Conservation (phyloP, 2,113 vertebrate genomes). For the Amphilophus citrinellus region DNA sequence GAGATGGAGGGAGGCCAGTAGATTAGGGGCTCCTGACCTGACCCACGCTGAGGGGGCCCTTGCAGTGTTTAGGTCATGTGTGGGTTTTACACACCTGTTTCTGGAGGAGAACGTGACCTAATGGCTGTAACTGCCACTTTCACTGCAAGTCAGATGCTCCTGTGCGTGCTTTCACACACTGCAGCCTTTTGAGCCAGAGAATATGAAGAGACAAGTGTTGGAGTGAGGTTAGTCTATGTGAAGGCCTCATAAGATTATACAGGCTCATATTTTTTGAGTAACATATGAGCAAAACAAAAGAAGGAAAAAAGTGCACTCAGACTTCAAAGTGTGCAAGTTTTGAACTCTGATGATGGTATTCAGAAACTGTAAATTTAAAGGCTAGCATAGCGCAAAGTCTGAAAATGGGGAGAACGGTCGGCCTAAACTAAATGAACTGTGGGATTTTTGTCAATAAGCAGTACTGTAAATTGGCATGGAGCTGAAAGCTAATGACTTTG, state of each 20-base stretch:
- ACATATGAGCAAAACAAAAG: neutral
- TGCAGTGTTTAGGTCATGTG: conserved; percentile 18
- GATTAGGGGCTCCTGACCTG: conserved; percentile 9
- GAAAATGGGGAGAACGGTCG: neutral
- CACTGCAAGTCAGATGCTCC: neutral
- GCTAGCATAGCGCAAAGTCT: neutral
- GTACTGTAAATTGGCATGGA: neutral
- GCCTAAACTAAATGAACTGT: neutral
- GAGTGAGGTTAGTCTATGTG: neutral
- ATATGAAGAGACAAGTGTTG: neutral
- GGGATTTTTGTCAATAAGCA: neutral
- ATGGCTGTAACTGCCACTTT: conserved; percentile 27
- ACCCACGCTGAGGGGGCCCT: neutral
- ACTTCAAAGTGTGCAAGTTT: neutral
- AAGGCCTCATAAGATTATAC: neutral
- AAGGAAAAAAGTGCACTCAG: neutral
- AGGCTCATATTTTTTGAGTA: neutral
- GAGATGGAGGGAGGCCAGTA: neutral
- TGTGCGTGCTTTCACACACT: conserved; percentile 3
- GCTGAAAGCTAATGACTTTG: fast-evolving
- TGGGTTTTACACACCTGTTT: conserved; percentile 42
- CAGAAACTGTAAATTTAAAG: neutral
- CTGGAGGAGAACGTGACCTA: conserved; percentile 17
- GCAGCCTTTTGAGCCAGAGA: neutral
- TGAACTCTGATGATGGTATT: neutral